These are phyloP conservation scores for Agrilus planipennis DNA, from an alignment of 1,140 invertebrate species.

Conservation along the genomic window DNA sequence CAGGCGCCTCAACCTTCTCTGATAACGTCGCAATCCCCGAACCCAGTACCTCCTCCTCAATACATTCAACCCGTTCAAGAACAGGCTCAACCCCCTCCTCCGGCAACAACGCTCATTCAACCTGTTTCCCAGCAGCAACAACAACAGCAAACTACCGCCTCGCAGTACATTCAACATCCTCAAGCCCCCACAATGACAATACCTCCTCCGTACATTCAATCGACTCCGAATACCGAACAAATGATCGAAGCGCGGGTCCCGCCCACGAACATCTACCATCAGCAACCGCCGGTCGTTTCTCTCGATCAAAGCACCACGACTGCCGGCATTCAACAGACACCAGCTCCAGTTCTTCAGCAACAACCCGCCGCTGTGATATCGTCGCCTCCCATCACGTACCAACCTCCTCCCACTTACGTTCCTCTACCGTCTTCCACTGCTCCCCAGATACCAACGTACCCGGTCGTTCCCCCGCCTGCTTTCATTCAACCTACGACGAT, in stretches of 20 bases:
- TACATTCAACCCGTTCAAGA: neutral
- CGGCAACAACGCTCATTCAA: neutral
- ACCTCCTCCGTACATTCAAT: no score
- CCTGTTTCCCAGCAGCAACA: conserved; percentile 4
- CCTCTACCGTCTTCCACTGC: neutral
- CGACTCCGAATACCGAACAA: neutral
- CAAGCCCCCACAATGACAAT: no score
- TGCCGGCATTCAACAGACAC: conserved; percentile 1
- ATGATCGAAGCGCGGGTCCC: neutral
- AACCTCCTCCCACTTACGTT: neutral
- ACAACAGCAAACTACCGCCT: conserved; percentile 2
- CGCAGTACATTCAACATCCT: neutral
- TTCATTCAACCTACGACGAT: neutral
- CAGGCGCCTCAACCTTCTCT: neutral
- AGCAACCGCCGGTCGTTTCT: neutral
- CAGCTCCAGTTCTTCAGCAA: neutral
- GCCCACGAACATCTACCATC: conserved; percentile 3
- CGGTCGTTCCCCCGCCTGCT: neutral
- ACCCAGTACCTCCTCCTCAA: neutral
- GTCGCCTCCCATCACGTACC: neutral
- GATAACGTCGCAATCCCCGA: neutral
- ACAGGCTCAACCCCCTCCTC: neutral
- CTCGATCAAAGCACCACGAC: neutral
- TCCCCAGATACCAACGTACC: neutral
- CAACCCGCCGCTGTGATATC: conserved; percentile 6